Conservation (phyloP, 2,888 invertebrate species). For the Agrochola lychnidis region DNA sequence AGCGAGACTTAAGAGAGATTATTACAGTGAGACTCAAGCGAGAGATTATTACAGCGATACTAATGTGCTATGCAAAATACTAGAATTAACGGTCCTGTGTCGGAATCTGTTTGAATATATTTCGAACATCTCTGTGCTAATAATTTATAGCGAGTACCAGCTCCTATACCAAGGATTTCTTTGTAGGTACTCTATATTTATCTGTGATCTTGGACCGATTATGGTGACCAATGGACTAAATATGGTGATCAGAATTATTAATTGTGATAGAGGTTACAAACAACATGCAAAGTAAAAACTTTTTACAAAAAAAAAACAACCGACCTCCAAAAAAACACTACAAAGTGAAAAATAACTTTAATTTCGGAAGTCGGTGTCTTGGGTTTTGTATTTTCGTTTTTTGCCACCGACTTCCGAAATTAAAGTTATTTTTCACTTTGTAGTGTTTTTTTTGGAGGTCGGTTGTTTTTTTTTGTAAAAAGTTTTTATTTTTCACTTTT, state of each 20-base stretch:
- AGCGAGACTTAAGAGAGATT: slow-evolving; percentile 27
- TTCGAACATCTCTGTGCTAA: slow-evolving; percentile 7
- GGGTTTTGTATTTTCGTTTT: too few species aligned
- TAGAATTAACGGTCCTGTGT: slow-evolving; percentile 32
- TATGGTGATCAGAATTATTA: not conserved
- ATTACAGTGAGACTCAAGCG: slow-evolving; percentile 18
- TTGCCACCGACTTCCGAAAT: too few species aligned
- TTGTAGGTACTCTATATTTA: not conserved
- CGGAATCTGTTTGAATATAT: slow-evolving; percentile 47
- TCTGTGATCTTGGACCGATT: not conserved
- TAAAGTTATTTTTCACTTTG: too few species aligned
- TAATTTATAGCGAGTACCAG: slow-evolving; percentile 14
- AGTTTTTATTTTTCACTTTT: too few species aligned
- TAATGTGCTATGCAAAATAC: slow-evolving; percentile 52
- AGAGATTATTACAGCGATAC: slow-evolving; percentile 43
- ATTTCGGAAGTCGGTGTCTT: too few species aligned
- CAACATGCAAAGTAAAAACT: too few species aligned
- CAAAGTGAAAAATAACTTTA: too few species aligned
- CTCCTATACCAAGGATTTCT: not conserved
- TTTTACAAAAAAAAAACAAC: too few species aligned
- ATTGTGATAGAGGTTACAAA: not conserved
- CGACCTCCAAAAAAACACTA: too few species aligned
- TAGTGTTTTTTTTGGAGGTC: too few species aligned
- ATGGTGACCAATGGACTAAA: not conserved
- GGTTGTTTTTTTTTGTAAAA: too few species aligned